phyloP scores from a whole-genome alignment of 2,888 invertebrate species.

The Tetragnatha montana region DNA sequence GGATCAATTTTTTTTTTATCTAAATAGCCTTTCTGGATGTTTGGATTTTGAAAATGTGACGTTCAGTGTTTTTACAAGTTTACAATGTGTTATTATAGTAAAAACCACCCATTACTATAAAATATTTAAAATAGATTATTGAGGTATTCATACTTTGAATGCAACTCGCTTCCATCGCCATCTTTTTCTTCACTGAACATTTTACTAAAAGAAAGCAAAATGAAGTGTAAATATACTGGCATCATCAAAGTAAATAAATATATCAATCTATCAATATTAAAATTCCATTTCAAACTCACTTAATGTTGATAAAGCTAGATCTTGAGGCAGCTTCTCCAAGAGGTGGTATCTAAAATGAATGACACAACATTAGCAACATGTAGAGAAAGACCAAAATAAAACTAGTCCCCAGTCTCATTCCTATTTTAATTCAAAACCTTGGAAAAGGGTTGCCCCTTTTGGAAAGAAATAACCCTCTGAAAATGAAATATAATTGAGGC shows the following conservation, averaged over 20 bases:
- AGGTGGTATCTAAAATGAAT: constrained; percentile 53
- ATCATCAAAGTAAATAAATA: not conserved
- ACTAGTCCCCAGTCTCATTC: no score
- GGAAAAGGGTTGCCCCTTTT: no score
- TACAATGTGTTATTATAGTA: not conserved
- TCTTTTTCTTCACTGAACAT: constrained; percentile 83
- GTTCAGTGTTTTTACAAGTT: no score
- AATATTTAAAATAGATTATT: not conserved
- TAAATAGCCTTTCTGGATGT: no score
- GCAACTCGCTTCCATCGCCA: constrained; percentile 73
- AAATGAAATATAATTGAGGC: no score
- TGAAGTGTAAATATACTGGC: not conserved
- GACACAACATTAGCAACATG: no score
- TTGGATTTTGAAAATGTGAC: no score
- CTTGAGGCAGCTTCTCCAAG: constrained; percentile 67
- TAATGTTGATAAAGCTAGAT: constrained; percentile 65
- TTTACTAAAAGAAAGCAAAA: constrained; percentile 79
- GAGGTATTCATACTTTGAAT: constrained; percentile 67
- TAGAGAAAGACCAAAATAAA: no score
- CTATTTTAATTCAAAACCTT: no score
- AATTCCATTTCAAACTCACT: constrained; percentile 33
- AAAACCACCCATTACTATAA: constrained; percentile 5
- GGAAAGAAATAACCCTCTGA: no score
- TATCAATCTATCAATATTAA: not conserved
- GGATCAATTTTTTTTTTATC: no score